Evolutionary conservation across 2,888 invertebrate genomes (phyloP), one percentile per base, ranked within the genome.

Genomic region (Philaethria dido): DNA sequence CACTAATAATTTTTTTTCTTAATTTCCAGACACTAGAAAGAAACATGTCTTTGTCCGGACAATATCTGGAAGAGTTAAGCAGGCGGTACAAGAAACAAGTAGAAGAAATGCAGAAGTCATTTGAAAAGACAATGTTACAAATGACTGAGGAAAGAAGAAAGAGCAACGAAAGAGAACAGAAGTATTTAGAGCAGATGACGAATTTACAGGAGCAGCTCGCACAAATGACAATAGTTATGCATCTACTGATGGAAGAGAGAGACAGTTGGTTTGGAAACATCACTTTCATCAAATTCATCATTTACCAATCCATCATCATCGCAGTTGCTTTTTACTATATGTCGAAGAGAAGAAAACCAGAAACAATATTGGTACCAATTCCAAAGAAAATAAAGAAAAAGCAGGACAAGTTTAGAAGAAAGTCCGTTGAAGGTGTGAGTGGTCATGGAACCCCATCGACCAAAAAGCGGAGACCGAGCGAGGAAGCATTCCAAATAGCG

Each of bases 31-130:
- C 97, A 61, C 93, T 99, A 75, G 99, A 99, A 89, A 94, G 97
- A 75, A 99, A 99, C 89, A 98, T 99, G 95, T 98, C 99, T 14
- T 93, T 99, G 47, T 99, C 98, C 74, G 97, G 97, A 69, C 98
- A 99, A 86, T 99, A 99, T 86, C 93, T 99, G 74, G 99, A 99
- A 85, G 99, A 99, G 84, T 92, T 99, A 74, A 99, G 99, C 87
- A 95, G 97, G 65, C 94, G 98, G 16, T 99, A 99, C 89, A 98
- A 98, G 83, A 98, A 97, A 77, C 99, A 99, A 91, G 98, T 98
- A 60, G 99, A 99, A 86, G 99, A 99, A 80, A 96, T 98, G 95
- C 98, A 98, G 84, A 94, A 95, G 75, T 94, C 96, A 3, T 94
- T 98, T 75, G 96, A 97, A 75, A 96, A 96, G 77, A 96, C 97